Evolutionary conservation across 2,113 vertebrate genomes (phyloP), one percentile per base, ranked within the genome.

Genomic region (Xiphias gladius): DNA sequence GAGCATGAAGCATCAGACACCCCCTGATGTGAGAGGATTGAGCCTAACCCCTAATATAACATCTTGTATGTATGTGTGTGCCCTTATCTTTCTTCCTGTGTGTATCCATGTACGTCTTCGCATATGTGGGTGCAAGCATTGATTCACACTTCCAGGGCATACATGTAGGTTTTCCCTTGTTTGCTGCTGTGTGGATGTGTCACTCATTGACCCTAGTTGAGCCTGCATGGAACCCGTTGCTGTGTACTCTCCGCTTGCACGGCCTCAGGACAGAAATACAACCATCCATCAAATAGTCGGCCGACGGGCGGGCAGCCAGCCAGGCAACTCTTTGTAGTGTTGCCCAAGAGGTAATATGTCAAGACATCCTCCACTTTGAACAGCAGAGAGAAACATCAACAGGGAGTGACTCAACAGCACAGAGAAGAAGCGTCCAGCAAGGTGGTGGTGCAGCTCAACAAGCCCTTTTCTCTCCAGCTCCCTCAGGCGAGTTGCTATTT

Each of bases 401-500:
- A 73, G 26, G 64, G 78, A 75, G 89, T 89, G 91, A 93, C 88
- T 92, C 88, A 86, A 91, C 78, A 61, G 64, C 64, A 8, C 54
- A 10, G 52, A 67, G 73, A 80, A 86, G 89, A 71, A 80, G 82
- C 55, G 88, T 88, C 88, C 89, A 63, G 82, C 50, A 5, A 74
- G 43, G 76, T 61, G 78, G 74, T 26, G 81, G 28, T 83, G 78
- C 1, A 78, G 78, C 78, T 82, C 85, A 73, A 63, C 57, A 8
- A 66, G 69, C 43, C 70, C 65, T 77, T 77, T 88, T 81, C 74
- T 84, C 79, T 87, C 85, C 81, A 79, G 83, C 80, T 86, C 88
- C 91, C 92, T 85, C 83, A 80, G 90, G 92, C 88, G 24, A 86
- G 80, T 77, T 83, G 86, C 92, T 94, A 93, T 94, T 94, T 92